Conservation (phyloP, 1,140 invertebrate species). For the Penaeus chinensis region DNA sequence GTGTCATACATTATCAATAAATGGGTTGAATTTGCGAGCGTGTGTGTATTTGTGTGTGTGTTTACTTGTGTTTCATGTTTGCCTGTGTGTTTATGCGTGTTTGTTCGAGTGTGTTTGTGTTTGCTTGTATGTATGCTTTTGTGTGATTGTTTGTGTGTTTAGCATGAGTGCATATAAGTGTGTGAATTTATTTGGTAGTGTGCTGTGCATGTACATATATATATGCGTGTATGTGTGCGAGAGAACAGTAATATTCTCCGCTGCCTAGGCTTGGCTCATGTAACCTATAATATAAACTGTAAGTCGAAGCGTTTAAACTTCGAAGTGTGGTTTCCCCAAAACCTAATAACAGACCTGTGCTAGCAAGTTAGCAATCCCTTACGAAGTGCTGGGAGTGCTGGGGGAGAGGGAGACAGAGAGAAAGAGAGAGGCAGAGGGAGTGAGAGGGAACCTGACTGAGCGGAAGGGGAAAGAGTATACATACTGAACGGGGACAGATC, state of each 20-base stretch:
- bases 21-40: too few species aligned
- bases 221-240: constrained; percentile 15
- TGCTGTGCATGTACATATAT: constrained; percentile 12
- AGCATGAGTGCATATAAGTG: not conserved
- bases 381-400: too few species aligned
- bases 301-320: too few species aligned
- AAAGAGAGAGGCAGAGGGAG: not conserved
- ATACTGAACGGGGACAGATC: not conserved
- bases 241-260: not conserved
- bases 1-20: too few species aligned
- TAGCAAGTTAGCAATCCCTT: too few species aligned
- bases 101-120: not conserved
- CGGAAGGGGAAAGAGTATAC: not conserved
- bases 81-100: not conserved
- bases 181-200: constrained; percentile 11
- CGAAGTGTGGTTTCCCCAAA: too few species aligned
- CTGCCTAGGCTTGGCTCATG: too few species aligned
- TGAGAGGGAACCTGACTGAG: not conserved
- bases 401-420: too few species aligned
- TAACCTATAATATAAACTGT: too few species aligned
- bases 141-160: not conserved
- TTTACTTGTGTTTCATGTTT: not conserved
- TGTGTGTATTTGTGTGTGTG: not conserved
- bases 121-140: not conserved
- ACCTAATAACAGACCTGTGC: too few species aligned